phyloP scores from a whole-genome alignment of 1,140 invertebrate species.

The Orchestia grillus region DNA sequence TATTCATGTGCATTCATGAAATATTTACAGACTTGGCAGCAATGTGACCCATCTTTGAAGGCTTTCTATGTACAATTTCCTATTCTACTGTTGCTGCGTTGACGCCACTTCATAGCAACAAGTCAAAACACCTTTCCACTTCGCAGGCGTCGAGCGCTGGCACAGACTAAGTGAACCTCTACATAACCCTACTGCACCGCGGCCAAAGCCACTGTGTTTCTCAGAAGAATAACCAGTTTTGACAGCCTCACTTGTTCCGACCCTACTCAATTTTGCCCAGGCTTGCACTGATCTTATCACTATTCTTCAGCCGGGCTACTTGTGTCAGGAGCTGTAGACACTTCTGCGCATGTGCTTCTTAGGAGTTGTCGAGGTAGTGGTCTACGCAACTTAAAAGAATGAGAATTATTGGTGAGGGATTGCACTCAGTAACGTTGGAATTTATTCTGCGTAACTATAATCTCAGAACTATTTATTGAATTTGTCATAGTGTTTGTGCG shows the following conservation, averaged over 20 bases:
- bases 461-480: background rate
- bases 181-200: background rate
- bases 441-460: background rate
- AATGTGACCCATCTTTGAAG: background rate
- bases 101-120: background rate
- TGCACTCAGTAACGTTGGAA: background rate
- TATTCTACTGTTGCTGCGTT: background rate
- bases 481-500: background rate
- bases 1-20: too few relatives aligned
- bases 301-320: background rate
- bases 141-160: background rate
- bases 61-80: background rate
- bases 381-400: background rate
- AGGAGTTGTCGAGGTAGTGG: background rate
- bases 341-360: background rate
- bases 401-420: background rate
- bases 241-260: conserved; percentile 5
- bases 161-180: background rate
- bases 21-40: background rate
- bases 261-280: background rate
- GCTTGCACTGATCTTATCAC: conserved; percentile 21
- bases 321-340: conserved; percentile 11
- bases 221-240: conserved; percentile 17
- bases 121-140: background rate
- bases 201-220: background rate